A percentile compares a stretch with the other conserved stretches of the same genome.
phyloP scores from a whole-genome alignment of 2,113 vertebrate species.

The Oryzias celebensis region DNA sequence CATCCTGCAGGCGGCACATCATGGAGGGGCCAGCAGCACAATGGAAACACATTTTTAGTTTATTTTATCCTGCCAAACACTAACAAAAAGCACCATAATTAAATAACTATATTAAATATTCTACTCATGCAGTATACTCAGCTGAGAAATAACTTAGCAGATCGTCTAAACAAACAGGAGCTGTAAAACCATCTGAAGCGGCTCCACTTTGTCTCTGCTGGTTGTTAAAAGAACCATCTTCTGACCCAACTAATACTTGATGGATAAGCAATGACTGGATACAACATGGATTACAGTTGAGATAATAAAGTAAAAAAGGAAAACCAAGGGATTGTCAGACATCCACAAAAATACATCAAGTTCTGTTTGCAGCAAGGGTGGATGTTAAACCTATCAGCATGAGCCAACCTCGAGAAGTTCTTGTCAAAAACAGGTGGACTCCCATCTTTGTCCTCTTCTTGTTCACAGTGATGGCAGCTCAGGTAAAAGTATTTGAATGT shows the following conservation, averaged over 20 bases:
- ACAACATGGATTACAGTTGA: not conserved
- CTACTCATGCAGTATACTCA: slow-evolving; percentile 73
- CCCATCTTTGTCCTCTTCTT: not conserved
- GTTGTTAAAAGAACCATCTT: not conserved
- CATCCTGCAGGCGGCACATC: slow-evolving; percentile 22
- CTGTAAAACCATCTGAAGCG: not conserved
- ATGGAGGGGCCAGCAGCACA: not conserved
- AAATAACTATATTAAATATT: slow-evolving; percentile 69
- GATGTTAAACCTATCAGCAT: too few species aligned
- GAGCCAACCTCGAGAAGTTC: too few species aligned
- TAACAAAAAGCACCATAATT: slow-evolving; percentile 46
- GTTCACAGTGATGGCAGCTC: not conserved
- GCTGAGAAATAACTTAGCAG: slow-evolving; percentile 75
- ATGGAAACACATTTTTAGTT: not conserved
- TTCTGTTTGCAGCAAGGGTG: not conserved
- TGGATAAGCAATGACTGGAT: slow-evolving; percentile 14
- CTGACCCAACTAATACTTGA: slow-evolving; percentile 5
- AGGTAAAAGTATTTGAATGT: not conserved
- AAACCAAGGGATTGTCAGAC: too few species aligned
- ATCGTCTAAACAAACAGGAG: slow-evolving; percentile 28
- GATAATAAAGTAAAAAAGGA: not conserved
- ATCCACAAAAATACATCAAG: not conserved
- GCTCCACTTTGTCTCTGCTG: slow-evolving; percentile 20
- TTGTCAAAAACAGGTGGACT: not conserved
- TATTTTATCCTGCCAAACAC: slow-evolving; percentile 27